Conservation (phyloP, 2,888 invertebrate species). For the Endotricha flammealis region DNA sequence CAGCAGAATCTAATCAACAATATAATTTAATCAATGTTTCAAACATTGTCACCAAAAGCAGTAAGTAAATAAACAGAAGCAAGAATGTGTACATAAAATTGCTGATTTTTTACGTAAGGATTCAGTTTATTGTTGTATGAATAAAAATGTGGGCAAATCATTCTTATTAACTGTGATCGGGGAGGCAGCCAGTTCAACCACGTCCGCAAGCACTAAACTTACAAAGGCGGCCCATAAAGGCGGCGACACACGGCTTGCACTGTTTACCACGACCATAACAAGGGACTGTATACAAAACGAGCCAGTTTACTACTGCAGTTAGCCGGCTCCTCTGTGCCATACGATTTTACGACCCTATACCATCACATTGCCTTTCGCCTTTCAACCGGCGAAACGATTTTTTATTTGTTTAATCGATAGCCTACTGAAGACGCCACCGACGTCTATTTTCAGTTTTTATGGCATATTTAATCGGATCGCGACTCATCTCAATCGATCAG, state of each 20-base stretch:
- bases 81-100: too few relatives aligned
- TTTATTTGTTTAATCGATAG: conserved; percentile 78
- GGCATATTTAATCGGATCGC: conserved; percentile 60
- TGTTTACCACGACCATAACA: conserved; percentile 74
- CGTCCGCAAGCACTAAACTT: conserved; percentile 57
- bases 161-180: conserved; percentile 33
- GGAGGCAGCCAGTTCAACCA: conserved; percentile 42
- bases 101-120: too few relatives aligned
- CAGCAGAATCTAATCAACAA: too few relatives aligned
- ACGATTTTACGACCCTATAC: conserved; percentile 71
- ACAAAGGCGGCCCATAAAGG: conserved; percentile 70
- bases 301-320: conserved; percentile 69
- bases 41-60: too few relatives aligned
- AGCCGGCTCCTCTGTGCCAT: conserved; percentile 74
- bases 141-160: conserved; percentile 28
- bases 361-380: conserved; percentile 71
- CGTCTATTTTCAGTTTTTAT: conserved; percentile 66
- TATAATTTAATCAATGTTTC: too few relatives aligned
- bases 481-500: conserved; percentile 63
- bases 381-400: conserved; percentile 70
- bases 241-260: conserved; percentile 69
- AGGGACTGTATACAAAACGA: conserved; percentile 72
- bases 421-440: conserved; percentile 63
- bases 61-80: too few relatives aligned
- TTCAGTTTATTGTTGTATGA: conserved; percentile 4